phyloP scores from a whole-genome alignment of 2,888 invertebrate species.

The Caenorhabditis sulstoni region DNA sequence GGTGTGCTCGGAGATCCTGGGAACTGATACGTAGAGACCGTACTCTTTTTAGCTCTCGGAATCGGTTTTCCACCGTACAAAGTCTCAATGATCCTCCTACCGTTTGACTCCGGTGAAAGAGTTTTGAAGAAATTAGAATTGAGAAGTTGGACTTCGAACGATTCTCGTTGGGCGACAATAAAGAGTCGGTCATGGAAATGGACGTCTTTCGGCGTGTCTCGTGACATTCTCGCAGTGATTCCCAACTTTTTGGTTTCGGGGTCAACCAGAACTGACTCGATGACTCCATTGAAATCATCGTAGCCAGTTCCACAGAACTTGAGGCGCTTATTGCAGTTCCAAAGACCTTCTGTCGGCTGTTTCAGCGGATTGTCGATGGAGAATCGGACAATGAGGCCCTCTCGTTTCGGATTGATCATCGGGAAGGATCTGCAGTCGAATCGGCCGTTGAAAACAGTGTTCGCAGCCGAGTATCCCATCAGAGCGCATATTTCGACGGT shows the following conservation, averaged over 20 bases:
- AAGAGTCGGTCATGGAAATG: neutral
- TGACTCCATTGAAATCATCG: neutral
- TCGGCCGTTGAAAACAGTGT: neutral
- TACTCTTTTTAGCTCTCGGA: neutral
- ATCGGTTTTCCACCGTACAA: conserved; percentile 11
- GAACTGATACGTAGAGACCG: neutral
- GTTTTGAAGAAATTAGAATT: neutral
- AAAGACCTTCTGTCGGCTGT: neutral
- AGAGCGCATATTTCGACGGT: conserved; percentile 9
- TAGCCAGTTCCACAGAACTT: neutral
- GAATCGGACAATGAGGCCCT: neutral
- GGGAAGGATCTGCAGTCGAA: conserved; percentile 19
- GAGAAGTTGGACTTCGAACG: neutral
- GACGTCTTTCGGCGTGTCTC: neutral
- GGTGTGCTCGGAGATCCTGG: too few relatives aligned
- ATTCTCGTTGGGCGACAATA: conserved; percentile 15
- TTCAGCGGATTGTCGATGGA: neutral
- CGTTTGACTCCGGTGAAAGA: neutral
- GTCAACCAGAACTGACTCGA: neutral
- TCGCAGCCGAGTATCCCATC: conserved; percentile 11
- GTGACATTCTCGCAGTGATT: conserved; percentile 20
- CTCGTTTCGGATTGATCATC: neutral
- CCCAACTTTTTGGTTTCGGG: neutral
- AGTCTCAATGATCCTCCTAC: neutral
- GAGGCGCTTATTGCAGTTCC: conserved; percentile 15